Base-by-base conservation (phyloP, 2,113 vertebrate species). In the Neolamprologus longior region DNA sequence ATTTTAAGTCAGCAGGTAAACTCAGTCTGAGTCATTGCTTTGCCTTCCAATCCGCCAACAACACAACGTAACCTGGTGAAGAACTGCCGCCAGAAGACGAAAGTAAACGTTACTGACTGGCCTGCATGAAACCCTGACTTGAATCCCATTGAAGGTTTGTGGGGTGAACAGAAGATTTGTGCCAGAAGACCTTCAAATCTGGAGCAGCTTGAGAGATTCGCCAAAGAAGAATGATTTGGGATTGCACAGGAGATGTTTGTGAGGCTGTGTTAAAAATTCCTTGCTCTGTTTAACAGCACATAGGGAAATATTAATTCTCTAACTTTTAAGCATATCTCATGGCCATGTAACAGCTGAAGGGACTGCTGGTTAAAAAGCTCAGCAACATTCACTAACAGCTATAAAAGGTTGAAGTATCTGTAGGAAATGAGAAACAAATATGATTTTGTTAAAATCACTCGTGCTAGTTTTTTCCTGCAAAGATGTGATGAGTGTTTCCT, bases 11-110 rank as follows among this genome's bases (percentile, higher is more conserved):
- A 68, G 33, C 19, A 68, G 19, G 33, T 13, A 0, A 68, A 37
- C 7, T 5, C 33, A 21, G 33, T 68, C 4, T 68, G 61, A 37
- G 33, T 37, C 11, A 13, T 37, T 37, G 61, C 61, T 68, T 40
- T 40, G 33, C 11, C 63, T 68, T 68, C 63, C 63, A 68, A 68
- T 37, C 10, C 7, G 7, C 0, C 19, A 21, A 21, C 63, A 21
- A 40, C 33, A 33, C 63, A 21, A 37, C 3, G 7, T 2, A 37
- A 37, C 19, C 11, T 37, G 63, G 11, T 8, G 33, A 68, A 68
- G 19, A 0, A 12, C 4, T 68, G 7, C 33, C 0, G 1, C 63
- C 3, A 40, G 63, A 21, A 40, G 11, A 13, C 2, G 0, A 68
- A 68, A 2, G 63, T 37, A 37, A 68, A 21, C 6, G 19, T 66